A percentile compares a stretch with the other conserved stretches of the same genome.
Evolutionary conservation across 2,888 invertebrate genomes (phyloP).

Genomic region (Adineta ricciae): DNA sequence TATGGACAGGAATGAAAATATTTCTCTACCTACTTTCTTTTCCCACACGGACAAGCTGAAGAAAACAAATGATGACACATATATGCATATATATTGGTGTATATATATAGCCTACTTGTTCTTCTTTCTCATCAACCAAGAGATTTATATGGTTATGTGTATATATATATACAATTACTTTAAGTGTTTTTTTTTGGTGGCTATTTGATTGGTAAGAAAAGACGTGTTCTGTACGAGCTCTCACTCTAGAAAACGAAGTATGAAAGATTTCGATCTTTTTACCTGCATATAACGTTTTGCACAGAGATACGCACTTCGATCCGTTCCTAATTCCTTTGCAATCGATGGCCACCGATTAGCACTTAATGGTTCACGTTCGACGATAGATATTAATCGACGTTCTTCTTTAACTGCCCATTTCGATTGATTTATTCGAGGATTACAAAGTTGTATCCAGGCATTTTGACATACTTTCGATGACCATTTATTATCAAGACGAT

Average conservation of each 20-base stretch:
- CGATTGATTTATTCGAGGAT: neutral
- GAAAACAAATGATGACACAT: neutral
- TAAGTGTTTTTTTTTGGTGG: neutral
- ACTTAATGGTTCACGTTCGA: neutral
- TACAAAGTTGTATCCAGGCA: slow-evolving; percentile 13
- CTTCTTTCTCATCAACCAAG: neutral
- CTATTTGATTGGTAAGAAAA: neutral
- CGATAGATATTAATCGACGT: neutral
- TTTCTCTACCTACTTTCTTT: neutral
- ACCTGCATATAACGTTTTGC: slow-evolving; percentile 23
- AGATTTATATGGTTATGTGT: neutral
- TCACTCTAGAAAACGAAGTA: slow-evolving; percentile 5
- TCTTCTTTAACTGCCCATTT: neutral
- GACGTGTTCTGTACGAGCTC: neutral
- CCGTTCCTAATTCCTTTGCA: neutral
- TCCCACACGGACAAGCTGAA: slow-evolving; percentile 13
- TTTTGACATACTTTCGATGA: neutral
- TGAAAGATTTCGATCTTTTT: neutral
- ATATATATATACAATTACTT: neutral
- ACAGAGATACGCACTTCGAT: slow-evolving; percentile 21
- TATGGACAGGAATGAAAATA: neutral
- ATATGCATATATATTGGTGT: neutral
- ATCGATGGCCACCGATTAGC: neutral
- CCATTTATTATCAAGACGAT: slow-evolving; percentile 8
- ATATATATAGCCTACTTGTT: slow-evolving; percentile 13